These are phyloP conservation scores for Oreocharis arfaki DNA, from an alignment of 2,113 vertebrate species.

Conservation along the genomic window DNA sequence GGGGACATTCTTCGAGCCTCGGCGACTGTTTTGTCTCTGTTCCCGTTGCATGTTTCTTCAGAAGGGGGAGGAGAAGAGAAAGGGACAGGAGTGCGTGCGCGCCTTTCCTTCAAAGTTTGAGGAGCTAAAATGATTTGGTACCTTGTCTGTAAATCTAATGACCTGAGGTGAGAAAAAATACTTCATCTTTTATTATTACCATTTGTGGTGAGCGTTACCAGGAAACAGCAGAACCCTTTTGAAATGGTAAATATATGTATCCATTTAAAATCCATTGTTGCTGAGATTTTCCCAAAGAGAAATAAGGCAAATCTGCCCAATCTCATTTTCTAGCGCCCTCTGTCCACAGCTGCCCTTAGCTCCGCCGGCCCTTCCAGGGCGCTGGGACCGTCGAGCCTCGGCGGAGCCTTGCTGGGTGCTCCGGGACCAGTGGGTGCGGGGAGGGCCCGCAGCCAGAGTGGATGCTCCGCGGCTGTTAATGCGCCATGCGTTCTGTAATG, in stretches of 20 bases:
- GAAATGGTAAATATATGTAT: slow-evolving; percentile 52
- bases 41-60: slow-evolving; percentile 13
- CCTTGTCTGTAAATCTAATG: slow-evolving; percentile 63
- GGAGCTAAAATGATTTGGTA: slow-evolving; percentile 57
- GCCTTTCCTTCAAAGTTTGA: slow-evolving; percentile 27
- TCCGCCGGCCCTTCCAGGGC: background rate
- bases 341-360: background rate
- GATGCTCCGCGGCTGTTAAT: background rate
- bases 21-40: slow-evolving; percentile 29
- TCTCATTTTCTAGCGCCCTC: slow-evolving; percentile 28
- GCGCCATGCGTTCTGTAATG: background rate
- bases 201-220: slow-evolving; percentile 53
- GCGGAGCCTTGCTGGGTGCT: background rate
- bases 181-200: slow-evolving; percentile 66
- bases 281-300: slow-evolving; percentile 26
- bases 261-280: slow-evolving; percentile 58
- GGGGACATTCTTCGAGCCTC: background rate
- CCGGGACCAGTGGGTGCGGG: background rate
- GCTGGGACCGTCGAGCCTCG: background rate
- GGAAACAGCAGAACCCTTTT: slow-evolving; percentile 59
- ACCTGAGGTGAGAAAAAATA: slow-evolving; percentile 63
- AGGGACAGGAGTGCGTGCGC: background rate
- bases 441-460: background rate
- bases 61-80: background rate
- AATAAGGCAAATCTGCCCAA: background rate